Conservation (phyloP, 2,797 vertebrate genomes). For the Cheirogaleus major region DNA sequence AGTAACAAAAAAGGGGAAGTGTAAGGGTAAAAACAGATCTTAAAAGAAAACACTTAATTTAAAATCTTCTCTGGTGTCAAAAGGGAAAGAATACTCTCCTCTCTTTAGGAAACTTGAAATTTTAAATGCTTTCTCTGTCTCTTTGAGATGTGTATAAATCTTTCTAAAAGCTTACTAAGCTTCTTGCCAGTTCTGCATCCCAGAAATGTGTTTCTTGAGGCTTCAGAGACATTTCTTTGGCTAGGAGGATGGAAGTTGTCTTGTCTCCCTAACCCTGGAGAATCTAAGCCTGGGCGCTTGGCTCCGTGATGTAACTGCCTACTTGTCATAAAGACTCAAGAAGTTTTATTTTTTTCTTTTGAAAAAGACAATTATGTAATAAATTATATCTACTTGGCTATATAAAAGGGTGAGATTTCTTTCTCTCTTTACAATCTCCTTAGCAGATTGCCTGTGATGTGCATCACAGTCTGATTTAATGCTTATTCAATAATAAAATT, state of each 20-base stretch:
- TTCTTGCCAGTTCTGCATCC: neutral
- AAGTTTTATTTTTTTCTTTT: neutral
- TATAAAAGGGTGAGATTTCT: neutral
- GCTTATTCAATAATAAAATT: neutral
- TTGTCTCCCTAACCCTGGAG: neutral
- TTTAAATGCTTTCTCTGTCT: neutral
- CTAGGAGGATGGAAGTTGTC: neutral
- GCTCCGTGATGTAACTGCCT: neutral
- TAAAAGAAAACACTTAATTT: neutral
- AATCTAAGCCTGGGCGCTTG: neutral
- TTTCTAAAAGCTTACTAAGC: constrained; percentile 44
- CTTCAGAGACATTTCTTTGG: constrained; percentile 13
- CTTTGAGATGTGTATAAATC: neutral
- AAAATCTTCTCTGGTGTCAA: neutral
- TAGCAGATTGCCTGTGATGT: neutral
- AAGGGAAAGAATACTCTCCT: neutral
- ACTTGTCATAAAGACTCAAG: neutral
- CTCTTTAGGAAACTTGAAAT: constrained; percentile 2
- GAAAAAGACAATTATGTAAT: neutral
- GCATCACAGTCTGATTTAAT: neutral
- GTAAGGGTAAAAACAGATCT: neutral
- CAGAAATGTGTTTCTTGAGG: neutral
- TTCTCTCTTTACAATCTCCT: neutral
- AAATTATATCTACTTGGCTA: neutral
- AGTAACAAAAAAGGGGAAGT: neutral